Evolutionary conservation across 1,140 invertebrate species (phyloP).

Genomic region (Catajapyx aquilonaris): DNA sequence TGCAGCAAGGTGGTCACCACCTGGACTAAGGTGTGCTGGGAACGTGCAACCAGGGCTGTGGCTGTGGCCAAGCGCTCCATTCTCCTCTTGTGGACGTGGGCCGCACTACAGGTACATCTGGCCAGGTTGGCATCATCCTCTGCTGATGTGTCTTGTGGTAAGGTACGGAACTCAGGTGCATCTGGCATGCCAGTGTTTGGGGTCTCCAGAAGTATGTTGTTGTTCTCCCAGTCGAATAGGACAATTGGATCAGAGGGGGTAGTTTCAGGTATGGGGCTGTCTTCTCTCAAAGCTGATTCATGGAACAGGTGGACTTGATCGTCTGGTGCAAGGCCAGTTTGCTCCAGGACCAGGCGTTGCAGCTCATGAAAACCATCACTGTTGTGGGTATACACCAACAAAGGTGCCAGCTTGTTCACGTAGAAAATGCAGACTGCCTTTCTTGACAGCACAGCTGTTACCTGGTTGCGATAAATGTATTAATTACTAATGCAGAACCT

Average conservation of each 20-base stretch:
- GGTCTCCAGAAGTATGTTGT: constrained; percentile 42
- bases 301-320: constrained; percentile 62
- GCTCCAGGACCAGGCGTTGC: constrained; percentile 55
- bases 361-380: constrained; percentile 52
- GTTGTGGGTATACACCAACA: constrained; percentile 61
- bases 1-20: constrained; percentile 31
- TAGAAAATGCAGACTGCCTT: constrained; percentile 55
- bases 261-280: constrained; percentile 53
- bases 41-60: constrained; percentile 39
- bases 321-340: constrained; percentile 57
- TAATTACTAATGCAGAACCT: too few species aligned
- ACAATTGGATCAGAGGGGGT: constrained; percentile 47
- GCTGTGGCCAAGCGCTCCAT: constrained; percentile 43
- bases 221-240: constrained; percentile 68
- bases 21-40: constrained; percentile 37
- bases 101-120: constrained; percentile 70
- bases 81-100: constrained; percentile 56
- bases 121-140: constrained; percentile 75
- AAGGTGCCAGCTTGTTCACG: constrained; percentile 48
- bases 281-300: too few species aligned
- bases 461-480: too few species aligned
- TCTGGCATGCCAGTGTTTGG: too few species aligned
- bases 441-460: too few species aligned
- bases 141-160: constrained; percentile 54
- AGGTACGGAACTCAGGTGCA: constrained; percentile 56